A percentile compares a stretch with the other conserved stretches of the same genome.
These are phyloP conservation scores for Taeniopygia guttata DNA, from an alignment of 2,797 vertebrate genomes.

Conservation along the genomic window DNA sequence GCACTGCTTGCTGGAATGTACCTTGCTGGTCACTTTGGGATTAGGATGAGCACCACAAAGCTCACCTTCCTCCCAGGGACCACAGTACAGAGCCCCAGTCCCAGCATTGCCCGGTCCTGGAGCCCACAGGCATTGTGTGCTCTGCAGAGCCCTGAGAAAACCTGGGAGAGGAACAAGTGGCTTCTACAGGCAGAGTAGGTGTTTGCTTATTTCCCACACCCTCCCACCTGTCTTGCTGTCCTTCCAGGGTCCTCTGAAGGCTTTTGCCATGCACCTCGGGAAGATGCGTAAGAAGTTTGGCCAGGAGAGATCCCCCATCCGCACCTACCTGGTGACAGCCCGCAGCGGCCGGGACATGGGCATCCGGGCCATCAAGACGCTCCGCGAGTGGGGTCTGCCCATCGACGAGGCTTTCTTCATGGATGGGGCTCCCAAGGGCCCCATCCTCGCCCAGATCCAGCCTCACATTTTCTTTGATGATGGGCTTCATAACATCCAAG, in stretches of 20 bases:
- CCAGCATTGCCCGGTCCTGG: neutral
- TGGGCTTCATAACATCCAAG: slow-evolving; percentile 59
- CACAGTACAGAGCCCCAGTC: neutral
- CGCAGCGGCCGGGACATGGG: slow-evolving; percentile 71
- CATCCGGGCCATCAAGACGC: slow-evolving; percentile 66
- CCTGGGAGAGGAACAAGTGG: neutral
- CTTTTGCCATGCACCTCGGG: slow-evolving; percentile 74
- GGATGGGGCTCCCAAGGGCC: slow-evolving; percentile 71
- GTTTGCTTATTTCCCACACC: neutral
- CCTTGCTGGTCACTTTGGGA: neutral
- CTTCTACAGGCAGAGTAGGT: neutral
- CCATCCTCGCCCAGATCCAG: slow-evolving; percentile 69
- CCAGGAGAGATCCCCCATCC: slow-evolving; percentile 64
- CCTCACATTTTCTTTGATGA: slow-evolving; percentile 77
- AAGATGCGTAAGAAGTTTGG: slow-evolving; percentile 72
- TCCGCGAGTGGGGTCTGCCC: slow-evolving; percentile 72
- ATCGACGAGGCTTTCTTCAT: slow-evolving; percentile 77
- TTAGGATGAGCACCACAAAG: neutral
- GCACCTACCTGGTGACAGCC: slow-evolving; percentile 68
- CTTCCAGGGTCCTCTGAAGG: slow-evolving; percentile 73
- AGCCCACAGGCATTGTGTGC: neutral
- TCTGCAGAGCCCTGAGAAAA: neutral
- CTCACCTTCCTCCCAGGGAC: neutral
- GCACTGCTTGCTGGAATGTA: neutral
- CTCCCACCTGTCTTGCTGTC: neutral